These are phyloP conservation scores for Sipha flava DNA, from an alignment of 1,140 invertebrate species.

Conservation along the genomic window DNA sequence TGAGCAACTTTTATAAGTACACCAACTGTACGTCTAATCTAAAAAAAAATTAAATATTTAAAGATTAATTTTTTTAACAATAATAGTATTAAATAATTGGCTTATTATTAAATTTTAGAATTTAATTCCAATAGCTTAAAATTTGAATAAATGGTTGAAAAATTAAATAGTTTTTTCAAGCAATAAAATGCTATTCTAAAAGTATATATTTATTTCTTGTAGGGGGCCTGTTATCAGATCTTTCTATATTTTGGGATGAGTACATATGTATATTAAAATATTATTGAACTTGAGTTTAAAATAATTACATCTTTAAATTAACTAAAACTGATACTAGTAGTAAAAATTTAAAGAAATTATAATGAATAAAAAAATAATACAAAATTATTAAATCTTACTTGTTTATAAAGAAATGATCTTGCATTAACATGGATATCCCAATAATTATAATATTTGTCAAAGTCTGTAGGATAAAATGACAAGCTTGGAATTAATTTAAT, in stretches of 20 bases:
- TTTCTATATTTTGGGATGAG: no score
- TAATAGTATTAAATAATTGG: not conserved
- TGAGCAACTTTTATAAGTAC: constrained; percentile 31
- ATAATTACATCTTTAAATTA: no score
- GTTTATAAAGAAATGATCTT: constrained; percentile 36
- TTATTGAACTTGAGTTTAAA: no score
- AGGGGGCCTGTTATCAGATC: no score
- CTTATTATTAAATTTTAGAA: no score
- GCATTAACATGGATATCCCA: constrained; percentile 31
- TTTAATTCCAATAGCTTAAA: no score
- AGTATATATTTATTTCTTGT: no score
- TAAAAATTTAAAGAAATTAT: not conserved
- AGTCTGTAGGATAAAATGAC: constrained; percentile 25
- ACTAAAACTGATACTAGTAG: no score
- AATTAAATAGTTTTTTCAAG: no score
- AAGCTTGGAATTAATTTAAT: constrained; percentile 27
- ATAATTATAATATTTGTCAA: constrained; percentile 33
- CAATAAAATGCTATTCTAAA: no score
- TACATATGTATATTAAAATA: no score
- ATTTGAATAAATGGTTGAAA: no score
- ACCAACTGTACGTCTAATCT: constrained; percentile 33
- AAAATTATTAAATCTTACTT: constrained; percentile 1
- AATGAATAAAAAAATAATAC: not conserved
- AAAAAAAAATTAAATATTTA: not conserved
- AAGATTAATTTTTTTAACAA: not conserved